Evolutionary conservation across 1,140 invertebrate species (phyloP).

Genomic region (Drosophila novamexicana): DNA sequence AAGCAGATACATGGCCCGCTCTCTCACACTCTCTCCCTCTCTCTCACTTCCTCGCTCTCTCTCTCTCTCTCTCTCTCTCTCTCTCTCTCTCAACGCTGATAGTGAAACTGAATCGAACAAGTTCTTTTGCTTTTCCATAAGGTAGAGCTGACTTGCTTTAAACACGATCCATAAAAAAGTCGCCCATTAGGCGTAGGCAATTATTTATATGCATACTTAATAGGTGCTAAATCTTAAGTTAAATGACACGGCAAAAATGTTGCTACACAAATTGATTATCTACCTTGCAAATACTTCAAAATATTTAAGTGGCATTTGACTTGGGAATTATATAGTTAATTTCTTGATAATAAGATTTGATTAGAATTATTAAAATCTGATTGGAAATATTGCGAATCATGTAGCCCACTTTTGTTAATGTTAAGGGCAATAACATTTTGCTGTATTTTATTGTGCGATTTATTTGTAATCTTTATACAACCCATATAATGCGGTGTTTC

Average conservation of each 20-base stretch:
- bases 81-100: slow-evolving; percentile 36
- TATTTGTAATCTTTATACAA: not conserved
- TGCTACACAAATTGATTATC: slow-evolving; percentile 13
- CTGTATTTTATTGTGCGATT: not conserved
- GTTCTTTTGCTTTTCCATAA: slow-evolving; percentile 45
- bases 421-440: too few species aligned
- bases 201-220: slow-evolving; percentile 8
- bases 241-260: slow-evolving; percentile 28
- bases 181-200: not conserved
- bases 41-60: slow-evolving; percentile 5
- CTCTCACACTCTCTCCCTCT: slow-evolving; percentile 2
- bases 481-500: not conserved
- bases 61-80: slow-evolving; percentile 6
- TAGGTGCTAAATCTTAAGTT: slow-evolving; percentile 5
- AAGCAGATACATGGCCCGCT: too few species aligned
- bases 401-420: not conserved
- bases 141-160: slow-evolving; percentile 60
- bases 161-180: slow-evolving; percentile 39
- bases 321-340: slow-evolving; percentile 53
- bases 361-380: slow-evolving; percentile 50
- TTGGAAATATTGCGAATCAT: slow-evolving; percentile 49
- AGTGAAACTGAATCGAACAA: slow-evolving; percentile 58
- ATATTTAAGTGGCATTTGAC: slow-evolving; percentile 39
- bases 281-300: not conserved
- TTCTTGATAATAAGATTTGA: slow-evolving; percentile 54